Percentiles rank a stretch among this genome's conserved stretches.
Evolutionary conservation across 2,888 invertebrate genomes (phyloP).

Genomic region (Cistogaster globosa): DNA sequence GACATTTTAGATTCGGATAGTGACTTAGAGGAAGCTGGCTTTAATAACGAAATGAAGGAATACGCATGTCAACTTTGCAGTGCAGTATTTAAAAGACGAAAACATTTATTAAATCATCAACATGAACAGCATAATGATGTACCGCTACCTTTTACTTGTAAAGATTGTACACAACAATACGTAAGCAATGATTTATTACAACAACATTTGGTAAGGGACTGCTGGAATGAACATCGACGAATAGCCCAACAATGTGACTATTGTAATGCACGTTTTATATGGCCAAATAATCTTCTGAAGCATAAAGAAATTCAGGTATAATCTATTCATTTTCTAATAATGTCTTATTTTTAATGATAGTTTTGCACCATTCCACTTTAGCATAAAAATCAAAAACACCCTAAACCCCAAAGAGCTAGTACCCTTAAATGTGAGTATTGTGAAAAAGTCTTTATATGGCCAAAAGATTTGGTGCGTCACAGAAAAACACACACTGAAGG

Average conservation of each 20-base stretch:
- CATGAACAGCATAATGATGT: conserved; percentile 78
- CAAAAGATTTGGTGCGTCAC: conserved; percentile 87
- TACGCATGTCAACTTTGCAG: conserved; percentile 78
- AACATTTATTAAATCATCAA: conserved; percentile 77
- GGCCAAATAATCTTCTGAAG: conserved; percentile 78
- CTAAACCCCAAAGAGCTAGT: conserved; percentile 76
- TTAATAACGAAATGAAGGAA: conserved; percentile 72
- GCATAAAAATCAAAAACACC: conserved; percentile 77
- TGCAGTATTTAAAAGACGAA: conserved; percentile 71
- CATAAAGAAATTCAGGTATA: conserved; percentile 74
- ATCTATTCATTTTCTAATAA: not conserved
- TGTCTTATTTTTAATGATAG: not conserved
- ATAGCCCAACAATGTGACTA: conserved; percentile 74
- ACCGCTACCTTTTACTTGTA: conserved; percentile 83
- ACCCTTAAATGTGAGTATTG: conserved; percentile 86
- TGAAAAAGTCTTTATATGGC: conserved; percentile 86
- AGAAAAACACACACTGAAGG: conserved; percentile 85
- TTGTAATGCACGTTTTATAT: conserved; percentile 79
- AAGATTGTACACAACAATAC: conserved; percentile 84
- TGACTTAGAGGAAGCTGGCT: conserved; percentile 74
- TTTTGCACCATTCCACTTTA: conserved; percentile 14
- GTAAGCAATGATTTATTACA: conserved; percentile 84
- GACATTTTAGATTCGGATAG: conserved; percentile 80
- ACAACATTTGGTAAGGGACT: conserved; percentile 83
- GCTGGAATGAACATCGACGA: conserved; percentile 75